phyloP scores from a whole-genome alignment of 2,797 vertebrate genomes.

The Eutrigla gurnardus region DNA sequence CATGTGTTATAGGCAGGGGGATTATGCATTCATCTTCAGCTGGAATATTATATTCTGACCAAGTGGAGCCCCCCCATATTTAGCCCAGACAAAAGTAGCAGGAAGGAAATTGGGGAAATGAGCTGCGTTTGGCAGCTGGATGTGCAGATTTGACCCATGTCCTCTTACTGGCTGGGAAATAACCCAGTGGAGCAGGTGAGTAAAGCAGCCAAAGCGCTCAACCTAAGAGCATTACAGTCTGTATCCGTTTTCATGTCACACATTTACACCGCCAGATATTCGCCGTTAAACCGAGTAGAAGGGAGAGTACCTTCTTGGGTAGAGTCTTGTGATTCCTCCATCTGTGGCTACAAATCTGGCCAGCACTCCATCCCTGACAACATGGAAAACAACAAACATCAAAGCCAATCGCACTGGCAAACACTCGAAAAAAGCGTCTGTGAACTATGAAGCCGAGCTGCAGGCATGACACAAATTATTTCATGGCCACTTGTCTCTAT shows the following conservation, averaged over 20 bases:
- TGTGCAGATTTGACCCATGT: conserved; percentile 55
- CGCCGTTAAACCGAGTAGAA: conserved; percentile 35
- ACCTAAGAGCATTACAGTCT: conserved; percentile 52
- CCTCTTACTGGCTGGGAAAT: conserved; percentile 44
- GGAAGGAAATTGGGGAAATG: conserved; percentile 47
- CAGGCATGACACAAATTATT: conserved; percentile 43
- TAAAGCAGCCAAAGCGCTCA: conserved; percentile 48
- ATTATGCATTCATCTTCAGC: conserved; percentile 45
- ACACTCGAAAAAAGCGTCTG: conserved; percentile 21
- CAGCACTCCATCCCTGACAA: conserved; percentile 88
- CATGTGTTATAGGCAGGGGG: conserved; percentile 49
- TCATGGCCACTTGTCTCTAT: conserved; percentile 48
- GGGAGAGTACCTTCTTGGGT: conserved; percentile 91
- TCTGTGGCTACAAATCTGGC: conserved; percentile 97
- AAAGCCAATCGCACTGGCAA: conserved; percentile 28
- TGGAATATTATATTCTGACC: conserved; percentile 42
- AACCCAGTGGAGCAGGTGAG: conserved; percentile 62
- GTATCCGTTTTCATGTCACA: conserved; percentile 67
- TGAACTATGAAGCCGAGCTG: conserved; percentile 37
- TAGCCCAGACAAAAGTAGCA: conserved; percentile 44
- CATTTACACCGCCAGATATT: conserved; percentile 51
- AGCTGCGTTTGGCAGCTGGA: conserved; percentile 48
- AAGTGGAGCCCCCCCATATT: conserved; percentile 24
- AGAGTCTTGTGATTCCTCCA: conserved; percentile 97
- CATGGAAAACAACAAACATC: conserved; percentile 59